Percentiles rank a stretch among this genome's conserved stretches.
phyloP scores from a whole-genome alignment of 2,888 invertebrate species.

The Fabriciana adippe region DNA sequence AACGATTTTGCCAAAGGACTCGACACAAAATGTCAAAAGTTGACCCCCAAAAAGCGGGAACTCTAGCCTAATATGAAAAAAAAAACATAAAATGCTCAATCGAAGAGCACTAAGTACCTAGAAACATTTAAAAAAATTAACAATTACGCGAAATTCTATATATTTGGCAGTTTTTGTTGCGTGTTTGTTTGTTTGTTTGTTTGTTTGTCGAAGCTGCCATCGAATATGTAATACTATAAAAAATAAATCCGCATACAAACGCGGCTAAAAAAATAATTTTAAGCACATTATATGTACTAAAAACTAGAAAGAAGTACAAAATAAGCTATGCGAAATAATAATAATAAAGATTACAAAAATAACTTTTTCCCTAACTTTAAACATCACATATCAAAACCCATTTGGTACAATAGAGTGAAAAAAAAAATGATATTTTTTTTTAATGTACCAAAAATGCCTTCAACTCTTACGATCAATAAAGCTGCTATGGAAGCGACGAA shows the following conservation, averaged over 20 bases:
- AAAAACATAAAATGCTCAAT: constrained; percentile 36
- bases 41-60: constrained; percentile 40
- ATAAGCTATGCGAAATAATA: constrained; percentile 59
- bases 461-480: constrained; percentile 25
- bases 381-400: constrained; percentile 60
- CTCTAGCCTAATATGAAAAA: constrained; percentile 42
- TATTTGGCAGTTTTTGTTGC: constrained; percentile 51
- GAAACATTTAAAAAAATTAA: constrained; percentile 46
- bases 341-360: constrained; percentile 68
- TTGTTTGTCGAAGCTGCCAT: constrained; percentile 49
- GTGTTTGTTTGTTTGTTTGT: constrained; percentile 30
- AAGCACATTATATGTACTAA: constrained; percentile 60
- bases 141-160: constrained; percentile 47
- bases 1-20: constrained; percentile 43
- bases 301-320: constrained; percentile 61
- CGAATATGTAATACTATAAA: constrained; percentile 52
- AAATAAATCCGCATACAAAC: constrained; percentile 46
- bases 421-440: constrained; percentile 16
- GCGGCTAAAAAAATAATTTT: constrained; percentile 43
- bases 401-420: constrained; percentile 44
- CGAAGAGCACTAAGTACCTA: constrained; percentile 51
- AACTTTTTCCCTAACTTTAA: constrained; percentile 52
- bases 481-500: constrained; percentile 23
- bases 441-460: constrained; percentile 33
- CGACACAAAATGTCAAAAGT: constrained; percentile 42